Evolutionary conservation across 2,113 vertebrate species (phyloP).

Genomic region (Zapornia atra): DNA sequence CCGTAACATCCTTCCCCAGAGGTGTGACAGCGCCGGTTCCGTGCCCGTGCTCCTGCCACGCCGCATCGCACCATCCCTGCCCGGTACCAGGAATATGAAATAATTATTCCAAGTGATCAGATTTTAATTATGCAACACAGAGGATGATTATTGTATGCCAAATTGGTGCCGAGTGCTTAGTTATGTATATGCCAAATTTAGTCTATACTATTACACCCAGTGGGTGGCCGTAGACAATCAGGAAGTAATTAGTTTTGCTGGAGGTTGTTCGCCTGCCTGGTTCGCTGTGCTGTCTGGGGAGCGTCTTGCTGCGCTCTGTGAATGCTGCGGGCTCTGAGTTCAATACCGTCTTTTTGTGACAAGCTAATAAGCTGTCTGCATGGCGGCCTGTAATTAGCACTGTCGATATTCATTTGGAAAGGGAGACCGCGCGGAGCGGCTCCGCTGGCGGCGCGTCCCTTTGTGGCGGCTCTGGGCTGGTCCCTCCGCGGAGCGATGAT

Average conservation of each 20-base stretch:
- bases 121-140: slow-evolving; percentile 73
- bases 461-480: not conserved
- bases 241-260: slow-evolving; percentile 79
- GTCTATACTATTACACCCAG: slow-evolving; percentile 75
- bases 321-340: slow-evolving; percentile 50
- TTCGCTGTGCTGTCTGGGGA: slow-evolving; percentile 69
- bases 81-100: slow-evolving; percentile 58
- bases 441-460: not conserved
- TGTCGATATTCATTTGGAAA: slow-evolving; percentile 66
- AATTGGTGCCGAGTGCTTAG: slow-evolving; percentile 71
- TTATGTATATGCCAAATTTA: slow-evolving; percentile 74
- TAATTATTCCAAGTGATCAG: slow-evolving; percentile 72
- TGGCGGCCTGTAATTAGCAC: slow-evolving; percentile 65
- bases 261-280: slow-evolving; percentile 65
- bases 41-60: not conserved
- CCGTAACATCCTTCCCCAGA: not conserved
- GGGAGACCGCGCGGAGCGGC: not conserved
- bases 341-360: slow-evolving; percentile 55
- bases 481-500: not conserved
- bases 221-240: slow-evolving; percentile 79
- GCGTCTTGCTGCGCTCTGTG: slow-evolving; percentile 67
- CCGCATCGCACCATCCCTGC: slow-evolving; percentile 32
- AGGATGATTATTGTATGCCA: slow-evolving; percentile 68
- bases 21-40: rapidly evolving
- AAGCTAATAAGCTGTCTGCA: slow-evolving; percentile 63